Evolutionary conservation across 1,140 invertebrate genomes (phyloP).

Genomic region (Drosophila willistoni): DNA sequence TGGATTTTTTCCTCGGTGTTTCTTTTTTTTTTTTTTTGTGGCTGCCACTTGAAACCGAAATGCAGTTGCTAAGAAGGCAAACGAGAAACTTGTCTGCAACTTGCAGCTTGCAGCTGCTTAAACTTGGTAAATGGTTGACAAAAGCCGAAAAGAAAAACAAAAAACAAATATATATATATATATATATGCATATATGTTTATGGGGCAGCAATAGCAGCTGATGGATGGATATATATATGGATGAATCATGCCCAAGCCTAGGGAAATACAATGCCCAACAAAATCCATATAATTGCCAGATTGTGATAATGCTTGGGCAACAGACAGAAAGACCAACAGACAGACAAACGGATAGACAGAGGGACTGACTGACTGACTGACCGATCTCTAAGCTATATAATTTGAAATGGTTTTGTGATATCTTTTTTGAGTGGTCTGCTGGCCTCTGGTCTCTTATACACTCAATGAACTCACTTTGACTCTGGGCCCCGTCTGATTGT

Average conservation of each 20-base stretch:
- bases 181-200: background rate
- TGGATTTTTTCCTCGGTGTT: background rate
- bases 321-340: conserved; percentile 20
- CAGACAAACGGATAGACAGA: conserved; percentile 13
- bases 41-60: conserved; percentile 4
- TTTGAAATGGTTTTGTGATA: conserved; percentile 28
- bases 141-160: background rate
- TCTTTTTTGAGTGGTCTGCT: conserved; percentile 8
- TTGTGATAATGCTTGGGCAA: conserved; percentile 45
- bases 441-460: background rate
- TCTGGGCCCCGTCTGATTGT: background rate
- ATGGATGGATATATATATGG: conserved; percentile 28
- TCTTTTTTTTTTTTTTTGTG: background rate
- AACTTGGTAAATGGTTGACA: conserved; percentile 12
- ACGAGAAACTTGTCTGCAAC: conserved; percentile 6
- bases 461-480: background rate
- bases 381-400: conserved; percentile 4
- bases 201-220: conserved; percentile 21
- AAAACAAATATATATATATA: background rate
- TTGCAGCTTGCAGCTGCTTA: conserved; percentile 13
- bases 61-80: conserved; percentile 11
- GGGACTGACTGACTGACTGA: background rate
- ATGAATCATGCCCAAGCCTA: conserved; percentile 40
- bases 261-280: conserved; percentile 50
- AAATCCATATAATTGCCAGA: conserved; percentile 48